Evolutionary conservation across 2,797 vertebrate species (phyloP), one percentile per base, ranked within the genome.

Genomic region (Naso thynnoides): DNA sequence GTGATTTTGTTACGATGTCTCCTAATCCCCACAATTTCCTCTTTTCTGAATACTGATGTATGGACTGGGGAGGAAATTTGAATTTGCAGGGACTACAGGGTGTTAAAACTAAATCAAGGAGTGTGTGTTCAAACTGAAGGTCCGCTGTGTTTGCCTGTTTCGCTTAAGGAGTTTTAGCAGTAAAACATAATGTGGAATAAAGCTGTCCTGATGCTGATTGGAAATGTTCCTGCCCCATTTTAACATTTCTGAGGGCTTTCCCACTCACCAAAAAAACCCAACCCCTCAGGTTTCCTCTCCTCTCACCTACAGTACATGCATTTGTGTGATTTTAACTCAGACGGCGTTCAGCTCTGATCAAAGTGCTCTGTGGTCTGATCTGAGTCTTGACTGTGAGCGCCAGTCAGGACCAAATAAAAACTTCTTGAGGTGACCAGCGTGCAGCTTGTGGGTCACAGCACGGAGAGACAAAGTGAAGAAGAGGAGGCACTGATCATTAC

Each of bases 241-340:
- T n/a, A n/a, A n/a, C n/a, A n/a, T n/a, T n/a, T n/a, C n/a, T n/a
- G 45, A 59, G 58, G 57, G 55, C 39, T 66, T 24, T 56, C 55
- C 27, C 57, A 19, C 56, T 55, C 42, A 44, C 0, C 14, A 58
- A 41, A 47, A 64, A 48, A n/a, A n/a, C n/a, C n/a, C n/a, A n/a
- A n/a, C n/a, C n/a, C n/a, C 36, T 0, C 19, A 26, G n/a, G 49
- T 68, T 58, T 27, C 45, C 57, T 55, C 53, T 52, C 16, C 21
- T 9, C 3, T 68, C 54, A 27, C 23, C 47, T 59, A 29, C 73
- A 66, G 56, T 21, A 47, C 1, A 39, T 21, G 14, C 27, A 53
- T 48, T 49, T 68, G 76, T 76, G 5, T 66, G 73, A 70, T 47
- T 33, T 4, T 29, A 23, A 14, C 26, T 67, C 24, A 33, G n/a